Conservation (phyloP, 2,113 vertebrate species). For the Labeo rohita region DNA sequence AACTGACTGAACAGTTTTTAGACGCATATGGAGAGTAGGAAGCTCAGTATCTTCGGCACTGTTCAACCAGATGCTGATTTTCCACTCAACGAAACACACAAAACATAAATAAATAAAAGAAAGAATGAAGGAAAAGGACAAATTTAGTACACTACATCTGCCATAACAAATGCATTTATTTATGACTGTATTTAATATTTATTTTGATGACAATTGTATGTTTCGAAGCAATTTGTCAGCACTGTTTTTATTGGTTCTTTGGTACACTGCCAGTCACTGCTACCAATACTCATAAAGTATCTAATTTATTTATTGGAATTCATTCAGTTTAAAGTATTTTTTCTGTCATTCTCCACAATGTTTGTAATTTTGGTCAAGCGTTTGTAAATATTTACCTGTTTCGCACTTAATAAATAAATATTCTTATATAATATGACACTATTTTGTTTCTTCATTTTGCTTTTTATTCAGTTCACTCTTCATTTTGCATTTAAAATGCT, state of each 20-base stretch:
- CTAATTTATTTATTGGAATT: constrained; percentile 80
- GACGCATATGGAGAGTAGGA: neutral
- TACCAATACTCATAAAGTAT: constrained; percentile 69
- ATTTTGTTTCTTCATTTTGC: constrained; percentile 35
- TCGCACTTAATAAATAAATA: constrained; percentile 84
- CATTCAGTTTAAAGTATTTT: constrained; percentile 66
- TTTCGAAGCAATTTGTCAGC: constrained; percentile 66
- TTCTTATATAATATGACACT: constrained; percentile 81
- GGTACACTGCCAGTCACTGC: constrained; percentile 66
- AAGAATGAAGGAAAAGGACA: constrained; percentile 12
- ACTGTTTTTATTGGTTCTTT: constrained; percentile 67
- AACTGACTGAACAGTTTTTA: neutral
- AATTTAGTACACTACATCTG: constrained; percentile 55
- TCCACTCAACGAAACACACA: neutral
- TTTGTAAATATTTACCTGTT: constrained; percentile 80
- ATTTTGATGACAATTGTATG: constrained; percentile 71
- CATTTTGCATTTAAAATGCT: neutral
- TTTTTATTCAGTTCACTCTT: neutral
- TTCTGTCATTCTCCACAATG: constrained; percentile 62
- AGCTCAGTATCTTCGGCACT: neutral
- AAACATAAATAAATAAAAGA: constrained; percentile 10
- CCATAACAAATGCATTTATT: constrained; percentile 76
- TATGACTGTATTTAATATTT: constrained; percentile 85
- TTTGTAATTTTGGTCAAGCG: constrained; percentile 68
- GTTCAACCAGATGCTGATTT: constrained; percentile 27